phyloP scores from a whole-genome alignment of 1,140 invertebrate genomes.

The Cheumatopsyche charites region DNA sequence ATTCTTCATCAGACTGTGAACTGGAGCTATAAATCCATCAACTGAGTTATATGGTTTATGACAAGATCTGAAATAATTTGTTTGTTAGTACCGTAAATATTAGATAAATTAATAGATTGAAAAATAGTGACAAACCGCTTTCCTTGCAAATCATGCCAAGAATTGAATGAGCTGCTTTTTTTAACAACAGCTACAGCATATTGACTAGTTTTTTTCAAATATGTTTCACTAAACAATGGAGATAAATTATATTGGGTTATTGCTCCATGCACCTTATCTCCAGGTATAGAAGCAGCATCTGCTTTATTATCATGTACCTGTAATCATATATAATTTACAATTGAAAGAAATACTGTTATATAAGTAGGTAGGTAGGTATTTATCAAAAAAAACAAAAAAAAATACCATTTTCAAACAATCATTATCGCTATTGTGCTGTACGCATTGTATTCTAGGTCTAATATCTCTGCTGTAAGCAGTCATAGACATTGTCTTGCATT shows the following conservation, averaged over 20 bases:
- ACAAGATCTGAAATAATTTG: slow-evolving; percentile 53
- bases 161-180: slow-evolving; percentile 51
- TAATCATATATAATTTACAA: not conserved
- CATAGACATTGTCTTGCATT: slow-evolving; percentile 69
- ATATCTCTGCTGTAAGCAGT: slow-evolving; percentile 76
- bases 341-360: slow-evolving; percentile 5
- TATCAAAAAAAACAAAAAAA: slow-evolving; percentile 47
- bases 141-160: slow-evolving; percentile 54
- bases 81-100: not conserved
- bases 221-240: slow-evolving; percentile 58
- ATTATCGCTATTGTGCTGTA: slow-evolving; percentile 60
- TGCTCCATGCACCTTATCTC: slow-evolving; percentile 52
- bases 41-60: slow-evolving; percentile 54
- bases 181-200: slow-evolving; percentile 58
- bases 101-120: not conserved
- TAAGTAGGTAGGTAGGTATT: not conserved
- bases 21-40: slow-evolving; percentile 54
- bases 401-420: slow-evolving; percentile 73
- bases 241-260: slow-evolving; percentile 54
- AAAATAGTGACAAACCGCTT: slow-evolving; percentile 51
- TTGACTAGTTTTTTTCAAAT: slow-evolving; percentile 53
- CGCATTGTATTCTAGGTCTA: slow-evolving; percentile 72
- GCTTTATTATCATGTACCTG: slow-evolving; percentile 56
- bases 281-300: slow-evolving; percentile 55
- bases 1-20: slow-evolving; percentile 57